These are phyloP conservation scores for Ephydatia muelleri DNA, from an alignment of 37 sponge, comb jelly and placozoan genomes.

Conservation along the genomic window DNA sequence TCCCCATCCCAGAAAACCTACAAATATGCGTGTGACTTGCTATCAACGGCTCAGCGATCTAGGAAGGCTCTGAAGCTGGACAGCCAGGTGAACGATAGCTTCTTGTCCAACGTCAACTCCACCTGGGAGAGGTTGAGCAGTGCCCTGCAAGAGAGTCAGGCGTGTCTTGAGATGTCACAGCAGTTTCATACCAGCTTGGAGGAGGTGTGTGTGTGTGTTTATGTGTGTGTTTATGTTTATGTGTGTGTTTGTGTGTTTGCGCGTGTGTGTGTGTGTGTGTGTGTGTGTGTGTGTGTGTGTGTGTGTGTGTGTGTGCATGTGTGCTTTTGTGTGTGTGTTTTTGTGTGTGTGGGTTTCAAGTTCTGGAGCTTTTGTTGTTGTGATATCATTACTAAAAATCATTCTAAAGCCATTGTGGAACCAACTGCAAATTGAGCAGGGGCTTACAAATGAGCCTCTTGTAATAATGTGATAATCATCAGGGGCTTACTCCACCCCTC, in stretches of 20 bases:
- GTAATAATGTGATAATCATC: too few species aligned
- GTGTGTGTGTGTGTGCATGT: not conserved
- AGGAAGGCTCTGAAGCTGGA: constrained; percentile 34
- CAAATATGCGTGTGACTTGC: constrained; percentile 62
- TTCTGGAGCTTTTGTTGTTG: not conserved
- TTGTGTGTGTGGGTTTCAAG: not conserved
- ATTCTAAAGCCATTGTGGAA: too few species aligned
- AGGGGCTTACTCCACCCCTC: not conserved
- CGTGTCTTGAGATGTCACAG: constrained; percentile 13
- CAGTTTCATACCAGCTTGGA: constrained; percentile 38
- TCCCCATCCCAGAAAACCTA: constrained; percentile 41
- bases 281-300: not conserved
- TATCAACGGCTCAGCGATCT: constrained; percentile 48
- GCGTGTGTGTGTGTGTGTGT: too few species aligned
- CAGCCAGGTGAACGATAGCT: constrained; percentile 4
- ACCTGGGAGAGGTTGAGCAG: constrained; percentile 44
- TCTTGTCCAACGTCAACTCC: constrained; percentile 11
- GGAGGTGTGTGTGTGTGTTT: constrained; percentile 31
- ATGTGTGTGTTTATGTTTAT: constrained; percentile 8
- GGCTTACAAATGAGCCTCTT: too few species aligned
- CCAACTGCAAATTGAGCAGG: too few species aligned
- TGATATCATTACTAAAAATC: too few species aligned
- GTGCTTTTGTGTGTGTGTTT: not conserved
- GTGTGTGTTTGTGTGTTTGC: not conserved
- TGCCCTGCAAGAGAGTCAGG: constrained; percentile 9